These are phyloP conservation scores for Dioctria rufipes DNA, from an alignment of 2,888 invertebrate genomes.

Conservation along the genomic window DNA sequence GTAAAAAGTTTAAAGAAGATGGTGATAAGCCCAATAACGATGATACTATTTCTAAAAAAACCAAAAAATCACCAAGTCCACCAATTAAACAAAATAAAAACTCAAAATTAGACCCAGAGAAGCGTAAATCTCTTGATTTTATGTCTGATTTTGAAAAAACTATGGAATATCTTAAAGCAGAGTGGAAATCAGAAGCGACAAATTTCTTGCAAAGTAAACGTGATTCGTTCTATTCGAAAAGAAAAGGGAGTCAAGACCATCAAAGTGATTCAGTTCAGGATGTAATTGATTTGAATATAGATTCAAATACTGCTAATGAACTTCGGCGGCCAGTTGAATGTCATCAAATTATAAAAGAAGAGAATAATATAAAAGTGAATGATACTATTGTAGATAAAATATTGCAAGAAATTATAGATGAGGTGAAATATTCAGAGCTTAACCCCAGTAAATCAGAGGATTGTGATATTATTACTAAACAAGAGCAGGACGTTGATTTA, in stretches of 20 bases:
- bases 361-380: not conserved
- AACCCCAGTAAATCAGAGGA: not conserved
- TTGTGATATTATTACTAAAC: not conserved
- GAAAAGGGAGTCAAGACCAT: not conserved
- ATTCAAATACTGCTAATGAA: not conserved
- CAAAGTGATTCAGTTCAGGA: not conserved
- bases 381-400: conserved; percentile 4
- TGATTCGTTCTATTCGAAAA: conserved; percentile 45
- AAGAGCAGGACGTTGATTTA: no score
- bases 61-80: not conserved
- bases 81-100: not conserved
- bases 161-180: conserved; percentile 69
- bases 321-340: not conserved
- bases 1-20: conserved; percentile 60
- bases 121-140: conserved; percentile 31
- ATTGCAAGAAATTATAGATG: not conserved
- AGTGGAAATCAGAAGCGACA: conserved; percentile 69
- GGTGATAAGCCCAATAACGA: conserved; percentile 59
- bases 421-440: not conserved
- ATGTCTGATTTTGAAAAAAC: conserved; percentile 67
- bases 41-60: not conserved
- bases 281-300: not conserved
- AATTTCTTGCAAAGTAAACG: conserved; percentile 69
- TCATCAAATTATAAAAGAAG: not conserved
- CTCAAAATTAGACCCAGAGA: not conserved